Evolutionary conservation across 2,888 invertebrate species (phyloP), one percentile per base, ranked within the genome.

Genomic region (Agriotes lineatus): DNA sequence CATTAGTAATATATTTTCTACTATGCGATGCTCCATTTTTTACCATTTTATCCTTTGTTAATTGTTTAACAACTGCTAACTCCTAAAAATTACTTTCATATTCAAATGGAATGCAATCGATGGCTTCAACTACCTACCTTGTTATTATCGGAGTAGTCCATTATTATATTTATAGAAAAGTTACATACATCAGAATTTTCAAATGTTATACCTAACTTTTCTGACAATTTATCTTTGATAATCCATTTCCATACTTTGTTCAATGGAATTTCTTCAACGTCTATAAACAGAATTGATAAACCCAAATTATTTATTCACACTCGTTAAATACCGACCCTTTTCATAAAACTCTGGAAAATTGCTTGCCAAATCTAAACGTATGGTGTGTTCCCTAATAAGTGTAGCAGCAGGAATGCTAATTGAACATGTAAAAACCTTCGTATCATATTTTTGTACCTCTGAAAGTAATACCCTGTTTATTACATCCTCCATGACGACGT

Each of bases 161-260:
- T 85, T 72, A 83, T 83, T n/a, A 91, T 79, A 2, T 90, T 90
- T 69, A 92, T 82, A 6, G 89, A 85, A 70, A 92, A 87, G 25
- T 89, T 87, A 2, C 90, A 88, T 5, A 86, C 84, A 5, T 87
- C 85, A 0, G 88, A 87, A 7, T 87, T 87, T 74, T 91, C 88
- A 71, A 90, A 86, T 10, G 81, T 81, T 79, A 88, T 90, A 10
- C 83, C 82, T 0, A 92, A 83, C 50, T 82, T 79, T 10, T 84
- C 67, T 12, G 90, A 89, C 18, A 95, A 82, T 60, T 84, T 83
- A 0, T 88, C 85, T 58, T 91, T 90, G 59, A 91, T 86, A 9
- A 90, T 87, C 86, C 91, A 90, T 82, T 95, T 95, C 88, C 94
- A 94, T 0, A 91, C 90, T 80, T 95, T 94, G 80, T 96, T 96